Conservation (phyloP, 2,113 vertebrate genomes). For the Globicephala melas region DNA sequence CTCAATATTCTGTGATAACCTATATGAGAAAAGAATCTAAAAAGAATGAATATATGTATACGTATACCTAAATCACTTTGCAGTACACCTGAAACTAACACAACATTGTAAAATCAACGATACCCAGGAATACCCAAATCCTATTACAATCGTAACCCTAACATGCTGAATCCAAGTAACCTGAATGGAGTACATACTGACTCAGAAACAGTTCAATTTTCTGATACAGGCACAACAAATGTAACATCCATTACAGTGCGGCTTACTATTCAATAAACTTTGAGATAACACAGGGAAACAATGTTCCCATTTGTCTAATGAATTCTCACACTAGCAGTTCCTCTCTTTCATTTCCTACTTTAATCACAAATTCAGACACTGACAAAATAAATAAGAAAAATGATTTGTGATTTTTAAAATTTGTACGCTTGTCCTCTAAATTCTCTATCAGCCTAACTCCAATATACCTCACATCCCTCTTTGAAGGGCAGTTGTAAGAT, state of each 20-base stretch:
- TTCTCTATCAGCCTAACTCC: neutral
- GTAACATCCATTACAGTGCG: neutral
- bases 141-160: neutral
- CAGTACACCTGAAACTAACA: neutral
- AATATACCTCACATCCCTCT: neutral
- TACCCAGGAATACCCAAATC: neutral
- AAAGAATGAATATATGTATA: neutral
- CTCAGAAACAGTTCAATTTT: neutral
- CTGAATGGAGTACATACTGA: neutral
- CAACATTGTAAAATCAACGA: neutral
- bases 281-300: neutral
- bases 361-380: neutral
- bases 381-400: slow-evolving; percentile 7
- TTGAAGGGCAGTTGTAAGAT: neutral
- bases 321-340: slow-evolving; percentile 29
- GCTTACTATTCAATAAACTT: slow-evolving; percentile 16
- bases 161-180: neutral
- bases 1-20: neutral
- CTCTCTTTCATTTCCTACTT: slow-evolving; percentile 27
- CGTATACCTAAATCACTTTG: neutral
- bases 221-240: neutral
- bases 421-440: neutral
- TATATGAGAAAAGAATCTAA: neutral
- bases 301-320: neutral
- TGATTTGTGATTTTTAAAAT: neutral